phyloP scores from a whole-genome alignment of 2,888 invertebrate species.

The Atherix ibis region DNA sequence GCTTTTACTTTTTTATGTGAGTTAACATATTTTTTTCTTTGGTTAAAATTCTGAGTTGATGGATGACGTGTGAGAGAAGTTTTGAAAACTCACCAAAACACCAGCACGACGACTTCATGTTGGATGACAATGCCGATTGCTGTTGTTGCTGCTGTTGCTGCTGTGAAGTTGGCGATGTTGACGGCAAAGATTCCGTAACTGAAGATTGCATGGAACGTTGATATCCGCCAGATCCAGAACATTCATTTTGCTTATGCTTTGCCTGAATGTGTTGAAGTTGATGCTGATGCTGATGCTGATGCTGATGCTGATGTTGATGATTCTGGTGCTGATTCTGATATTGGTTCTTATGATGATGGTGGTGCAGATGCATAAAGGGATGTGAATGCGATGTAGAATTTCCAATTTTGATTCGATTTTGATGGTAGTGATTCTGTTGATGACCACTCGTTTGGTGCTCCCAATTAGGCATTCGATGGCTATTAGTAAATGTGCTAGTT shows the following conservation, averaged over 20 bases:
- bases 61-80: background rate
- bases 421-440: no score
- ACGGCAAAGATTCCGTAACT: conserved; percentile 6
- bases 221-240: background rate
- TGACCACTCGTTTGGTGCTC: no score
- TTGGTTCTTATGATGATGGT: conserved; percentile 1
- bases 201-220: conserved; percentile 5
- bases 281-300: conserved; percentile 17
- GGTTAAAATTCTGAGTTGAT: no score
- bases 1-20: no score
- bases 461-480: no score
- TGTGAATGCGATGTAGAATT: no score
- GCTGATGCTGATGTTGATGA: conserved; percentile 12
- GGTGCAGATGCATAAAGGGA: no score
- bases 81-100: conserved; percentile 31
- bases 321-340: conserved; percentile 6
- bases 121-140: conserved; percentile 13
- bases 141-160: conserved; percentile 15
- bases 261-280: conserved; percentile 8
- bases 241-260: background rate
- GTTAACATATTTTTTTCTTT: no score
- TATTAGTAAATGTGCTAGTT: no score
- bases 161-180: conserved; percentile 7
- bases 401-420: no score
- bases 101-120: conserved; percentile 30